Evolutionary conservation across 1,140 invertebrate genomes (phyloP), one percentile per base, ranked within the genome.

Genomic region (Sycophaga agraensis): DNA sequence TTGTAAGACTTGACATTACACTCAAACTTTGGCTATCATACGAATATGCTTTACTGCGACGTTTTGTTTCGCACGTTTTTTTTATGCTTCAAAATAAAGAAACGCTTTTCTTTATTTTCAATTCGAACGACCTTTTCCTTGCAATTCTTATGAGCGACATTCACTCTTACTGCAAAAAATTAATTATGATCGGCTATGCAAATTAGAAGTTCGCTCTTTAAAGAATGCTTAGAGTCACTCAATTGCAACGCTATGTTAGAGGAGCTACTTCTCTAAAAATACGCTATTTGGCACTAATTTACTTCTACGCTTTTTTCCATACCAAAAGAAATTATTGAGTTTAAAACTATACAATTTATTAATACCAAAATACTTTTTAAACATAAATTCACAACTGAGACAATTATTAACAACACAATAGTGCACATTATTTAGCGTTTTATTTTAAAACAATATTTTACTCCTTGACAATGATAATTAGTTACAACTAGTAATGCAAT

Each of bases 21-120:
- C 17, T 19, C n/a, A 49, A 5, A 22, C 14, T 4, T 26, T 45
- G 2, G 16, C 19, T 51, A 46, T 40, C 22, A 24, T 56, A 45
- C 53, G 8, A 48, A 19, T 59, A 40, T 56, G 53, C 51, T 62
- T 58, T 51, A 51, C 16, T 48, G 34, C 26, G 43, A 54, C 40
- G 16, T 24, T 34, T 40, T 51, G 8, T 61, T 63, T 66, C 19
- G 35, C 54, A 59, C 37, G 37, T 59, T 28, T 62, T 59, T 62
- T 59, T 19, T 50, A 19, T 42, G 4, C 11, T 66, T 55, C 14
- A 46, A 62, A 42, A 50, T 7, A 53, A 14, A 35, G 24, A 24
- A 17, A 16, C 2, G 17, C 26, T 45, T 40, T 40, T 37, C 45
- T 37, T 28, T 1, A 46, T 11, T 34, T 42, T 54, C 16, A 42